Base-by-base conservation (phyloP, 2,888 invertebrate genomes). In the Boloria euphrosyne region DNA sequence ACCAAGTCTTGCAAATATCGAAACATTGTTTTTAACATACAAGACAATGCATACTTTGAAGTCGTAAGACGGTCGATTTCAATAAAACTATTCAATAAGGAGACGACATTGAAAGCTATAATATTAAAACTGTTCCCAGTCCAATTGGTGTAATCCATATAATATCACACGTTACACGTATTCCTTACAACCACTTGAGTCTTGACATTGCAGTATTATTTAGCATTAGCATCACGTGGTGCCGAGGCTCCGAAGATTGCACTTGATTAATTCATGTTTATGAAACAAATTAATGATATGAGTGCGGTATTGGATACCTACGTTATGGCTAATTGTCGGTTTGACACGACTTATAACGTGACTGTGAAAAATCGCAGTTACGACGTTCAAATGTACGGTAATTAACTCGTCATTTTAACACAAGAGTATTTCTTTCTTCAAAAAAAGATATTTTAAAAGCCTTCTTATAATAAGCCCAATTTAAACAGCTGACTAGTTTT, bases 211-310 rank as follows among this genome's bases (percentile, higher is more conserved):
- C 76, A 74, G 76, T 84, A 85, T 82, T 80, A 86, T 81, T 83
- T 83, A 84, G 80, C 77, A 80, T 79, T 76, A 73, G 57, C 62
- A 76, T 87, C 88, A 88, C 88, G 86, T 87, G 87, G 78, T 76
- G 53, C 62, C 71, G 74, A 65, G 63, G 71, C 66, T 69, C n/a
- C 18, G 31, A 22, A 53, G 16, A 67, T 67, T 73, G 76, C 77
- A 75, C 75, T 74, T 80, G 75, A 86, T 85, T 89, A 89, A 89
- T 89, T 89, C 86, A 85, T 87, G 84, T 89, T 90, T 88, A 89
- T 90, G 86, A 89, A 85, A 89, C 87, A 86, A 86, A 88, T 89
- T 86, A 87, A 86, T 83, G 74, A 81, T 84, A 82, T 78, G 71
- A 71, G 72, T 66, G 59, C 70, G 65, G 70, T 76, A 75, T 75